phyloP scores from a whole-genome alignment of 1,140 invertebrate species.

The Drosophila aff. region DNA sequence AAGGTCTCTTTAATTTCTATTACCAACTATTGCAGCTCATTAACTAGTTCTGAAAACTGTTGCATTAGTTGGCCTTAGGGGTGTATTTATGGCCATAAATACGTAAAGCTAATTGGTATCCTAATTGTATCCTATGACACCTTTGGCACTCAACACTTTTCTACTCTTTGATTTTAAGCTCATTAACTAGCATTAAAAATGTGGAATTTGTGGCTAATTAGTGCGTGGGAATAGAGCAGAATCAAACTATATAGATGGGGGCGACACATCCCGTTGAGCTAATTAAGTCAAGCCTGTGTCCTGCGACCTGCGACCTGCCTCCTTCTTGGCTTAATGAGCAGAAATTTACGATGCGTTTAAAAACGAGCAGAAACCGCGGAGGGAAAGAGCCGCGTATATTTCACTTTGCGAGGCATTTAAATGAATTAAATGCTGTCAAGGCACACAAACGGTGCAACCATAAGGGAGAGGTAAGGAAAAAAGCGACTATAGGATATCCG shows the following conservation, averaged over 20 bases:
- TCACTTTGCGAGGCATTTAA: slow-evolving; percentile 60
- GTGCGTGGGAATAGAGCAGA: not conserved
- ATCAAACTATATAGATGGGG: slow-evolving; percentile 11
- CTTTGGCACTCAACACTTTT: not conserved
- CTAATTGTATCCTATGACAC: not conserved
- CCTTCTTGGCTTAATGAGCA: slow-evolving; percentile 47
- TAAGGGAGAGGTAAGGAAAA: not conserved
- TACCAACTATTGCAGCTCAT: not conserved
- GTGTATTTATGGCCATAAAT: not conserved
- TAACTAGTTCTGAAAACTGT: not conserved
- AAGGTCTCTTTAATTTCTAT: not conserved
- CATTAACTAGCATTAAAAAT: slow-evolving; percentile 20
- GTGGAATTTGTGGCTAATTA: slow-evolving; percentile 31
- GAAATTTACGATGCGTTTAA: slow-evolving; percentile 56
- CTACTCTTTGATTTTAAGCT: slow-evolving; percentile 9
- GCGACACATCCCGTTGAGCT: slow-evolving; percentile 7
- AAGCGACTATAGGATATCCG: not conserved
- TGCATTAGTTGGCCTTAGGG: not conserved
- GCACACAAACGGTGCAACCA: slow-evolving; percentile 6
- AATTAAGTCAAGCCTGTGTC: slow-evolving; percentile 28
- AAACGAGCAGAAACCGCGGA: slow-evolving; percentile 28
- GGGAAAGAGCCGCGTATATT: slow-evolving; percentile 31
- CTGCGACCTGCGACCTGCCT: not conserved
- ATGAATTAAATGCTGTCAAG: slow-evolving; percentile 62
- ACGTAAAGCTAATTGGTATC: slow-evolving; percentile 5